Percentiles rank a stretch among this genome's conserved stretches.
phyloP scores from a whole-genome alignment of 2,113 vertebrate genomes.

The Struthio camelus region DNA sequence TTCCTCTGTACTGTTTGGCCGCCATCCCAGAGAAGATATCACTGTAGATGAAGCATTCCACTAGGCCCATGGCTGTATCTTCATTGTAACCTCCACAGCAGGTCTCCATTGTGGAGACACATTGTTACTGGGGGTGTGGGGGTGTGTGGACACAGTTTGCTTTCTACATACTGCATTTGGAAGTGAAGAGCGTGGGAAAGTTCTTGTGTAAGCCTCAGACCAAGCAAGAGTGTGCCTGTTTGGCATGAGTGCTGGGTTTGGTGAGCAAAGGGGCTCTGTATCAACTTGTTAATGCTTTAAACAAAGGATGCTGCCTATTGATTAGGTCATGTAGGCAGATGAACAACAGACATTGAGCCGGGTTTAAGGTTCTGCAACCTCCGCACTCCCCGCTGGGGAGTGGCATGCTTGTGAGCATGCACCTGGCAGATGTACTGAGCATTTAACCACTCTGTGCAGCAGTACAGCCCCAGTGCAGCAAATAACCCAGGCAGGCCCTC shows the following conservation, averaged over 20 bases:
- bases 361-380: neutral
- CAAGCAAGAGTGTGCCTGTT: neutral
- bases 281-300: neutral
- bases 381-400: accelerated
- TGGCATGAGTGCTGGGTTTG: neutral
- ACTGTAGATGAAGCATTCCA: neutral
- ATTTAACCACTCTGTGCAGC: neutral
- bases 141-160: neutral
- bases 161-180: neutral
- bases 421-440: neutral
- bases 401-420: neutral
- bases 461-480: accelerated
- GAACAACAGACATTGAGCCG: neutral
- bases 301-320: neutral
- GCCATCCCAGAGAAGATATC: neutral
- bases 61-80: neutral
- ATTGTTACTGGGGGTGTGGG: neutral
- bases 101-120: neutral
- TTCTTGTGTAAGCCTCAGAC: neutral
- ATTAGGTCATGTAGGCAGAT: neutral
- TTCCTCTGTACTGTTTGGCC: neutral
- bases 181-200: neutral
- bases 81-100: neutral
- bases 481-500: accelerated
- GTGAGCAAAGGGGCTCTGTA: neutral